Percentiles rank a stretch among this genome's conserved stretches.
phyloP scores from a whole-genome alignment of 2,113 vertebrate species.

The Columba janthina region DNA sequence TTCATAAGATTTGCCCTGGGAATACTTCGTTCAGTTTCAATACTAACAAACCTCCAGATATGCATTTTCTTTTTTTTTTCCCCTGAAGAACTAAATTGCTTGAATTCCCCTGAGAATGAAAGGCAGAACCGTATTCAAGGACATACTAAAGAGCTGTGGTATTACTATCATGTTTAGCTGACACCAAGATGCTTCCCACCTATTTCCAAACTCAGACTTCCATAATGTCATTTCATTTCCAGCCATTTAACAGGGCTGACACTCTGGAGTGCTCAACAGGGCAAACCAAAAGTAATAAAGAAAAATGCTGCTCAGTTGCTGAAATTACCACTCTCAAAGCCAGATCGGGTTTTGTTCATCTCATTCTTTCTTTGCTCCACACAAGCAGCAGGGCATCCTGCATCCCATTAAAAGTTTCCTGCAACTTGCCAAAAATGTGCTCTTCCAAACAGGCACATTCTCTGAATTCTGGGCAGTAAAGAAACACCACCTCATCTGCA shows the following conservation, averaged over 20 bases:
- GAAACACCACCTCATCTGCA: neutral
- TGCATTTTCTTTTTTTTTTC: fast-evolving
- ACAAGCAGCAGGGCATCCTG: neutral
- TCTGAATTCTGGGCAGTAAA: neutral
- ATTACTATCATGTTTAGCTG: neutral
- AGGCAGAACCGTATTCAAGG: neutral
- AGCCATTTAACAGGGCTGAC: neutral
- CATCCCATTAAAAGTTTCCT: neutral
- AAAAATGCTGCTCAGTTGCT: neutral
- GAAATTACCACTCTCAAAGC: neutral
- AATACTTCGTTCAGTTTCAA: neutral
- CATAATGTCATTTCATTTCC: neutral
- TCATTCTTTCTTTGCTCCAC: neutral
- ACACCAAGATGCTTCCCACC: neutral
- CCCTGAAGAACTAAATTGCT: neutral
- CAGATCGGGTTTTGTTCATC: neutral
- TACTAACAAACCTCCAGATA: neutral
- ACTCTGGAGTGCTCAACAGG: neutral
- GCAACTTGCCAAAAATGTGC: neutral
- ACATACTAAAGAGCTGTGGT: neutral
- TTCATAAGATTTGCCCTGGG: neutral
- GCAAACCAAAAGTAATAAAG: neutral
- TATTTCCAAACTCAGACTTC: neutral
- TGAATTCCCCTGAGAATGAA: neutral
- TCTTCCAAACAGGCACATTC: neutral